Evolutionary conservation across 2,888 invertebrate genomes (phyloP).

Genomic region (Bibio marci): DNA sequence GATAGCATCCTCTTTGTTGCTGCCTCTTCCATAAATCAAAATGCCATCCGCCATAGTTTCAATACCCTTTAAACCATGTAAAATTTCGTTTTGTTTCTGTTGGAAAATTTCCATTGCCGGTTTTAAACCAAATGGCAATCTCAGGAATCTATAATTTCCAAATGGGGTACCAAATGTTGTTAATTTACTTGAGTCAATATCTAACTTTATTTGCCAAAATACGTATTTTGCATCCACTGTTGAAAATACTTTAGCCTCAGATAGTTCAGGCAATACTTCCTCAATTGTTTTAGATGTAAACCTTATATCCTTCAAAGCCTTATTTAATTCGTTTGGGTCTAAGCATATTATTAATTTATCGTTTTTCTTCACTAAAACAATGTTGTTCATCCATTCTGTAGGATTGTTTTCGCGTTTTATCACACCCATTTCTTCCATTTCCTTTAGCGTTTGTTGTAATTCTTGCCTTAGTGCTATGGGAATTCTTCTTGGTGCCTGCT

Average conservation of each 20-base stretch:
- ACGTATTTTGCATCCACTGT: conserved; percentile 7
- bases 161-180: conserved; percentile 6
- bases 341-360: conserved; percentile 5
- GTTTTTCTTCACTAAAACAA: conserved; percentile 5
- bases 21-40: conserved; percentile 8
- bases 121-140: conserved; percentile 9
- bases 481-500: neutral
- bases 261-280: conserved; percentile 6
- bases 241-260: conserved; percentile 3
- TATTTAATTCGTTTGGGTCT: conserved; percentile 5
- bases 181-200: neutral
- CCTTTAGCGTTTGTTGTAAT: neutral
- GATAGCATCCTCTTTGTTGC: conserved; percentile 9
- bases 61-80: conserved; percentile 6
- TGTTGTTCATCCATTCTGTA: conserved; percentile 6
- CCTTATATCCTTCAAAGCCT: conserved; percentile 3
- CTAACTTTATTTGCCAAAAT: conserved; percentile 9
- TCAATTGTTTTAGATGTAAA: conserved; percentile 7
- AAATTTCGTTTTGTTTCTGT: conserved; percentile 7
- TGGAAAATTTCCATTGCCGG: conserved; percentile 11
- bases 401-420: conserved; percentile 3
- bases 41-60: conserved; percentile 11
- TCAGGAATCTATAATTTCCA: conserved; percentile 2
- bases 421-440: neutral
- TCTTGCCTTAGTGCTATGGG: neutral